Base-by-base conservation (phyloP, 2,888 invertebrate species). In the Deroplatys truncata region DNA sequence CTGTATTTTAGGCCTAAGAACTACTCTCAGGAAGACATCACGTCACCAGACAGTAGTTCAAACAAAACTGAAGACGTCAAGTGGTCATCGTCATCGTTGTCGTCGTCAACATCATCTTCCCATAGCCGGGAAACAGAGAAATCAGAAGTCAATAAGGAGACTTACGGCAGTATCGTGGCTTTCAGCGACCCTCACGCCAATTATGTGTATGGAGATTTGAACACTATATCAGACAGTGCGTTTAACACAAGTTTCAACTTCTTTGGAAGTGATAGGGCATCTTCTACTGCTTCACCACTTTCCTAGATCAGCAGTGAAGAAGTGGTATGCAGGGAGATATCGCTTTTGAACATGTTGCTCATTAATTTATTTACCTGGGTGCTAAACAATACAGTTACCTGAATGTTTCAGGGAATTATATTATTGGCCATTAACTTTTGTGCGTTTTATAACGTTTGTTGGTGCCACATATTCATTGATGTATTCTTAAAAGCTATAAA, bases 1-100 rank as follows among this genome's bases (percentile, higher is more conserved):
- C 93, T 96, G 56, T 96, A 94, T 92, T 96, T 95, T 91, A 92
- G 86, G 82, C 90, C 82, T 25, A 85, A 15, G 3, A 72, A 72
- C 56, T 72, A 72, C 15, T 72, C 56, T 0, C 13, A 43, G 43
- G 56, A 72, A 15, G 56, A 72, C 56, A 72, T 72, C n/a, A 43
- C 25, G 1, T 13, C 85, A 9, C 28, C 85, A 16, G 87, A 89
- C 9, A 72, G 5, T 9, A 43, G 72, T 10, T 16, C 89, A 29
- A 28, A 10, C 16, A 86, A n/a, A 35, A 83, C 31, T 20, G 85
- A 31, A 49, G 56, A 82, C 7, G 13, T 31, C 8, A 25, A 28
- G 28, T 72, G 56, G 56, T 72, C 56, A 72, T 31, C 85, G 8
- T 43, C 49, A 29, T 31, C 85, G 5, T 28, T 16, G 13, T 28